Evolutionary conservation across 2,888 invertebrate species (phyloP), one percentile per base, ranked within the genome.

Genomic region (Nemoura dubitans): DNA sequence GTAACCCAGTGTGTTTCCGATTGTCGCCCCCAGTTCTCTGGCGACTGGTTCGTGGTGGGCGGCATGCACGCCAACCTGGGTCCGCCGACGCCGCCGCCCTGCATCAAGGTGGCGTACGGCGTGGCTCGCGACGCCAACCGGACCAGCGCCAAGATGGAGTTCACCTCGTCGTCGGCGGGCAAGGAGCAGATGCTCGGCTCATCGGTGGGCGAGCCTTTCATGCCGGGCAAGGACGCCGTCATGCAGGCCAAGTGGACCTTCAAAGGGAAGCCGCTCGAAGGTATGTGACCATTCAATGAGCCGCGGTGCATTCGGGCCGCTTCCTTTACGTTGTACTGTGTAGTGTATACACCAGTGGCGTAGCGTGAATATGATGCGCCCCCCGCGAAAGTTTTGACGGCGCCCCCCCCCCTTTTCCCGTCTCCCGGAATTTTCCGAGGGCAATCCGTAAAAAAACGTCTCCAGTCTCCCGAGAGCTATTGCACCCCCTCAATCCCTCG

Each of bases 41-140:
- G 83, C 25, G 83, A 83, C 5, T 83, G 83, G 83, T 83, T 83
- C 43, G 43, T 83, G 43, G 83, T 43, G 25, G 83, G n/a, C 5
- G 30, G 30, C 30, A 29, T 81, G n/a, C 28, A 21, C 21, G 29
- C 10, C 30, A 30, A 29, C 29, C 2, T 28, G 0, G 27, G 26
- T 2, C 29, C 81, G 21, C 28, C 28, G 29, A 14, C 30, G 29
- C 27, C 28, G 0, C 30, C 29, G 7, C 3, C 29, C 14, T 81
- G 81, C 81, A 5, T n/a, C 81, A 81, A 27, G 1, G 81, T 29
- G 0, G 0, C 27, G 30, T n/a, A 30, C 29, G 7, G n/a, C 3
- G 29, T 29, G 30, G 7, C 5, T 21, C 81, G 30, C 29, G 29
- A 29, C 81, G 81, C 21, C 81, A 29, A 29, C 81, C 7, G 0